A percentile compares a stretch with the other conserved stretches of the same genome.
These are phyloP conservation scores for Psephotus haematonotus DNA, from an alignment of 2,113 vertebrate genomes.

Conservation along the genomic window DNA sequence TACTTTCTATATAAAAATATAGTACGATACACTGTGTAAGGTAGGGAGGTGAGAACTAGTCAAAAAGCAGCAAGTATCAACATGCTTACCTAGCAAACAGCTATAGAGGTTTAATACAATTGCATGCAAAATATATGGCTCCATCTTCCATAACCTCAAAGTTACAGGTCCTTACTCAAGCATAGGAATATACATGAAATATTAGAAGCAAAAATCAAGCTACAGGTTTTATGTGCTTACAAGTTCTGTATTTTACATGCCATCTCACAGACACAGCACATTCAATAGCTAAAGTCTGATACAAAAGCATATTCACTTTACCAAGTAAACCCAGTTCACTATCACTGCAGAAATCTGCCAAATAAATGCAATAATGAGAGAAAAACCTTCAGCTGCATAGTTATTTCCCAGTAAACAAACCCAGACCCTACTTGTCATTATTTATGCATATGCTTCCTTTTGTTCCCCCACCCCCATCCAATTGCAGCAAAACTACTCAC, in stretches of 20 bases:
- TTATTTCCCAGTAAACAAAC: background rate
- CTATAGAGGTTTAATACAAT: background rate
- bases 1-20: background rate
- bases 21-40: background rate
- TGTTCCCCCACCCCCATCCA: background rate
- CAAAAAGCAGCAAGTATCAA: background rate
- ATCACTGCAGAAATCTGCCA: background rate
- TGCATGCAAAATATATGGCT: background rate
- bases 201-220: background rate
- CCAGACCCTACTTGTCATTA: background rate
- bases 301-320: background rate
- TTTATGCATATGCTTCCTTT: background rate
- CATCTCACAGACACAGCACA: background rate
- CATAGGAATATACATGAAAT: background rate
- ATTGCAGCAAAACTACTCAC: background rate
- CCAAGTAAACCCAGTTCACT: background rate
- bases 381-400: background rate
- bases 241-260: background rate
- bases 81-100: constrained; percentile 21
- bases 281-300: background rate
- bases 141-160: background rate
- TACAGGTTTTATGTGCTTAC: background rate
- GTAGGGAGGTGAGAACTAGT: background rate
- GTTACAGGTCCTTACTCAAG: background rate
- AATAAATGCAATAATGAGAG: background rate